Conservation (phyloP, 2,888 invertebrate species). For the Eristalis arbustorum region DNA sequence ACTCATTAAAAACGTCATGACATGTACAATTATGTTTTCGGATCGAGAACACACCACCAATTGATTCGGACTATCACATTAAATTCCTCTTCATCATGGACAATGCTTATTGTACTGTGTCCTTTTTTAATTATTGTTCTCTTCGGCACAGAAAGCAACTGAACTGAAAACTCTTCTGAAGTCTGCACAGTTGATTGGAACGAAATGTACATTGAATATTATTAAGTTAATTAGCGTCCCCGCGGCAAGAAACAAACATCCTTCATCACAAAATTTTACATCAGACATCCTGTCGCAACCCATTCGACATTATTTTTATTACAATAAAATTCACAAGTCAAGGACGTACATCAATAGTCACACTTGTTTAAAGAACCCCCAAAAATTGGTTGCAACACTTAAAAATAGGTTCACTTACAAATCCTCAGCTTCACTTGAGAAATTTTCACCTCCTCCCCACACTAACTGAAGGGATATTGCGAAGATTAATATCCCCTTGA, state of each 20-base stretch:
- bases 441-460: slow-evolving; percentile 49
- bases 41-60: background rate
- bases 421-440: slow-evolving; percentile 38
- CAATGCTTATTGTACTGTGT: background rate
- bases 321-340: too few species aligned
- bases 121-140: background rate
- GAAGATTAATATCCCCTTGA: slow-evolving; percentile 39
- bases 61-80: background rate
- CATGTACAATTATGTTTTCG: background rate
- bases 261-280: too few species aligned
- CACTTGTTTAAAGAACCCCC: too few species aligned
- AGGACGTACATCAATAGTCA: too few species aligned
- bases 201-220: too few species aligned
- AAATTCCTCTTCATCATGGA: background rate
- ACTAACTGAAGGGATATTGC: slow-evolving; percentile 33
- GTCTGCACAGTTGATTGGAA: too few species aligned
- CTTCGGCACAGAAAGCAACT: too few species aligned
- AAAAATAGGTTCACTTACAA: slow-evolving; percentile 45
- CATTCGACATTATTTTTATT: too few species aligned
- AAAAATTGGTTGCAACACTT: background rate
- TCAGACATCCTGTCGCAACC: too few species aligned
- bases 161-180: too few species aligned
- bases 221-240: too few species aligned
- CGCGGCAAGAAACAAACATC: too few species aligned
- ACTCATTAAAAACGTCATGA: background rate